Evolutionary conservation across 2,797 vertebrate genomes (phyloP).

Genomic region (Cossypha polioptera): DNA sequence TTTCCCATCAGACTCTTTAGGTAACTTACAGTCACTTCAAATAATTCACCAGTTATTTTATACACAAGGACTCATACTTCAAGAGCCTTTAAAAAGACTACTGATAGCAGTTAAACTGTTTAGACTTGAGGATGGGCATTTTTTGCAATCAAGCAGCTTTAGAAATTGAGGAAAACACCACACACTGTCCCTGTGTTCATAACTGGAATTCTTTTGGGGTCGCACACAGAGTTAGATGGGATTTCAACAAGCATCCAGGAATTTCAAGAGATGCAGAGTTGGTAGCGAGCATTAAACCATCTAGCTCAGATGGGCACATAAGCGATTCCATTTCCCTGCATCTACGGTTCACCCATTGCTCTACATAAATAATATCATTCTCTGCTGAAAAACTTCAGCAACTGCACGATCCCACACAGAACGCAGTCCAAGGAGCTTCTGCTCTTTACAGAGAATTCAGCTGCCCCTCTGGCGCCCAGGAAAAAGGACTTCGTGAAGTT

Average conservation of each 20-base stretch:
- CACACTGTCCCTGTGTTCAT: too few species aligned
- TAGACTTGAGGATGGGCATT: not conserved
- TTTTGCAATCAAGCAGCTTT: not conserved
- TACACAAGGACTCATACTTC: not conserved
- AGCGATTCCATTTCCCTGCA: not conserved
- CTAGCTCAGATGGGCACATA: rapidly evolving
- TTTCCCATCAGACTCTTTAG: not conserved
- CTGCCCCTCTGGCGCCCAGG: rapidly evolving
- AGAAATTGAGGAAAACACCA: not conserved
- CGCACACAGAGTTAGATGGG: rapidly evolving
- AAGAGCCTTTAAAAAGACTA: not conserved
- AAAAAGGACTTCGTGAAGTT: not conserved
- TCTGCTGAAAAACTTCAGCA: rapidly evolving
- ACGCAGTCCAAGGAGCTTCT: not conserved
- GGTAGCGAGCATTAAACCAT: rapidly evolving
- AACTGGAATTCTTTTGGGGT: not conserved
- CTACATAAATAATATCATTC: rapidly evolving
- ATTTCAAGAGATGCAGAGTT: not conserved
- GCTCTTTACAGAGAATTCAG: not conserved
- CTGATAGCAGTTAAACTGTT: not conserved
- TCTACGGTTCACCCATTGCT: rapidly evolving
- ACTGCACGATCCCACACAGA: not conserved
- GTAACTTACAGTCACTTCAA: not conserved
- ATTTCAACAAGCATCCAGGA: not conserved
- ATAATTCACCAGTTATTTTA: not conserved